A percentile compares a stretch with the other conserved stretches of the same genome.
phyloP scores from a whole-genome alignment of 2,797 vertebrate genomes.

The Syngnathus rostellatus region DNA sequence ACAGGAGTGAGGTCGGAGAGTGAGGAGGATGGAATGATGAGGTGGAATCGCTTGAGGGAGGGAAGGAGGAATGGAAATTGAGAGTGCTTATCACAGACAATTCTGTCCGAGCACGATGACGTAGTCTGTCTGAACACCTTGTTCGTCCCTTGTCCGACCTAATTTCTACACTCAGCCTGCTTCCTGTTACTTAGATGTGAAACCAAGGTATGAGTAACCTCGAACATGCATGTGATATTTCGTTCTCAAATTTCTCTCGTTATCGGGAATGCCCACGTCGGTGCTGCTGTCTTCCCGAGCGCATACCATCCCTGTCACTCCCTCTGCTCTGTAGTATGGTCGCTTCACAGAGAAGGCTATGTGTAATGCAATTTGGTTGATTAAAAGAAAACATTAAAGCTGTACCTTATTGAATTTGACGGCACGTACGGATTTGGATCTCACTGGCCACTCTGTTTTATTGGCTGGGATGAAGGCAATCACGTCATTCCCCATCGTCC shows the following conservation, averaged over 20 bases:
- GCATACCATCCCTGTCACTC: constrained; percentile 8
- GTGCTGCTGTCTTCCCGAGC: constrained; percentile 13
- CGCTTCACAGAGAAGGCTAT: constrained; percentile 31
- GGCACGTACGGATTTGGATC: constrained; percentile 75
- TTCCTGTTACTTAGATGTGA: constrained; percentile 26
- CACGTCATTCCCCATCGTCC: constrained; percentile 67
- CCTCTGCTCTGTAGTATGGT: constrained; percentile 2
- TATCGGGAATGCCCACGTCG: constrained; percentile 42
- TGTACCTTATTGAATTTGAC: constrained; percentile 81
- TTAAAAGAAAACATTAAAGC: constrained; percentile 85
- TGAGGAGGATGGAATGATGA: constrained; percentile 39
- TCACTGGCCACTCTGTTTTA: constrained; percentile 77
- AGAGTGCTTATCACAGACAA: constrained; percentile 43
- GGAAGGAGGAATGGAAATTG: constrained; percentile 25
- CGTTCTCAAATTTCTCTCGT: constrained; percentile 12
- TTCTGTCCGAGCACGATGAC: constrained; percentile 46
- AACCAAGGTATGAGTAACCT: constrained; percentile 9
- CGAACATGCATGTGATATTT: constrained; percentile 16
- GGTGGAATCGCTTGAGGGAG: constrained; percentile 26
- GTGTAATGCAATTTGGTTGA: constrained; percentile 83
- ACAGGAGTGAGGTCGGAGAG: constrained; percentile 28
- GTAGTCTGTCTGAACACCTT: constrained; percentile 56
- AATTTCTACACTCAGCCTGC: constrained; percentile 30
- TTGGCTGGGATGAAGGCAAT: constrained; percentile 74
- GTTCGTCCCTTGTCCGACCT: constrained; percentile 56